Percentiles rank a stretch among this genome's conserved stretches.
These are phyloP conservation scores for Apocheima hispidaria DNA, from an alignment of 2,888 invertebrate species.

Conservation along the genomic window DNA sequence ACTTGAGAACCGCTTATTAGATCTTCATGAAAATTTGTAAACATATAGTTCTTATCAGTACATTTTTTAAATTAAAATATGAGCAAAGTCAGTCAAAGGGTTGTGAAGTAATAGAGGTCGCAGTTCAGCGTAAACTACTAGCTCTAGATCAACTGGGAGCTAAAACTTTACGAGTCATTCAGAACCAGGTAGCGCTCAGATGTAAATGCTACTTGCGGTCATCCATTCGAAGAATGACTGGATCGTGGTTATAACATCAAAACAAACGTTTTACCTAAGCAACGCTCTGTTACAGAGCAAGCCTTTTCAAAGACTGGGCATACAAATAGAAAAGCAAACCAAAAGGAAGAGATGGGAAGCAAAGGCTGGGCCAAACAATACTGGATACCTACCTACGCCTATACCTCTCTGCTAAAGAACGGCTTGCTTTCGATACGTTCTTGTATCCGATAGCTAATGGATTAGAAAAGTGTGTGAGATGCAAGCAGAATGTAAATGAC, in stretches of 20 bases:
- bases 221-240: no score
- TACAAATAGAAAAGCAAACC: slow-evolving; percentile 12
- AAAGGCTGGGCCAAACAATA: slow-evolving; percentile 26
- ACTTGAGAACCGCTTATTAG: background rate
- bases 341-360: slow-evolving; percentile 27
- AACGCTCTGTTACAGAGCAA: slow-evolving; percentile 16
- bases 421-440: slow-evolving; percentile 14
- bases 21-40: background rate
- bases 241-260: no score
- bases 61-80: no score
- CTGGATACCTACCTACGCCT: background rate
- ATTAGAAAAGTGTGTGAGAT: slow-evolving; percentile 22
- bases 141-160: no score
- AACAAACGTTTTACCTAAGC: background rate
- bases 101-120: no score
- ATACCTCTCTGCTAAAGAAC: background rate
- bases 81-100: no score
- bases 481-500: slow-evolving; percentile 16
- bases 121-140: no score
- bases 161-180: no score
- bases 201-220: no score
- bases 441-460: slow-evolving; percentile 27
- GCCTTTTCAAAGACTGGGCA: slow-evolving; percentile 17
- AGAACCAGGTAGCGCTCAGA: no score
- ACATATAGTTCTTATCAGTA: no score